Evolutionary conservation across 2,113 vertebrate species (phyloP).

Genomic region (Chaetura pelagica): DNA sequence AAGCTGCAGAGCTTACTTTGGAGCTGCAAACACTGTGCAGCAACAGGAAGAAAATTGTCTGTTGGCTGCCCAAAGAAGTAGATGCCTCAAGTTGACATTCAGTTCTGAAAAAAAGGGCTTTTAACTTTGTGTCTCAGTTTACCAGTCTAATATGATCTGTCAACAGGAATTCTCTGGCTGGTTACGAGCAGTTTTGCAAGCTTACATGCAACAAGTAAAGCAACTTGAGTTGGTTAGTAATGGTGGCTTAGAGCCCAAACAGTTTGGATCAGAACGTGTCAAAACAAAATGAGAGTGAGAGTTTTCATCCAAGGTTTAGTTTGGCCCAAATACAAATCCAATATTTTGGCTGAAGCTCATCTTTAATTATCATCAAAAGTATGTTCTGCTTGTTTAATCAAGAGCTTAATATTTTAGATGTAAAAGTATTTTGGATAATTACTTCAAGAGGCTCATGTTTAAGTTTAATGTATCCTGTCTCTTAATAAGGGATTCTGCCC

Average conservation of each 20-base stretch:
- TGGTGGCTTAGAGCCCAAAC: background rate
- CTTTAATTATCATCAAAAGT: conserved; percentile 36
- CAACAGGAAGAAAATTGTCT: background rate
- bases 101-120: background rate
- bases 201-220: background rate
- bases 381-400: conserved; percentile 26
- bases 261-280: background rate
- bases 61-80: rapidly evolving
- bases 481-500: conserved; percentile 11
- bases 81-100: background rate
- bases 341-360: conserved; percentile 4
- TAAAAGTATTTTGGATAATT: conserved; percentile 27
- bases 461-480: background rate
- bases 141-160: background rate
- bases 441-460: conserved; percentile 20
- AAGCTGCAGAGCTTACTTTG: background rate
- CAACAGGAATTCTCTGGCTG: background rate
- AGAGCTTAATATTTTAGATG: conserved; percentile 26
- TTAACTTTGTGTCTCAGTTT: background rate
- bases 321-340: conserved; percentile 14
- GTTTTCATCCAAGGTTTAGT: conserved; percentile 2
- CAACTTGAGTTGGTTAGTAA: background rate
- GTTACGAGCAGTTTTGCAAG: background rate
- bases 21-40: background rate
- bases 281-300: background rate